Evolutionary conservation across 2,888 invertebrate genomes (phyloP), one percentile per base, ranked within the genome.

Genomic region (Xestia c-nigrum): DNA sequence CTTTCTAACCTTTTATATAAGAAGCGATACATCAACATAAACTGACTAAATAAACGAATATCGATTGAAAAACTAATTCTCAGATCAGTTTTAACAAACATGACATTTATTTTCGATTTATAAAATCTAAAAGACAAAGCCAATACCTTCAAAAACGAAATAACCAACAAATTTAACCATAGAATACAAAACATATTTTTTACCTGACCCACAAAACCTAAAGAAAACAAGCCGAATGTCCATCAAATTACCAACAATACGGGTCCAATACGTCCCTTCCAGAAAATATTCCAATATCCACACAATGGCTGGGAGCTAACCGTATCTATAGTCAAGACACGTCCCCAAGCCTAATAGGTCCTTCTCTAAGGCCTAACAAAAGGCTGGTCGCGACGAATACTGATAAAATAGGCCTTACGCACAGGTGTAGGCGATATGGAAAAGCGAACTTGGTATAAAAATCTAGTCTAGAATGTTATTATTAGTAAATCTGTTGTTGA

Each of bases 311-410:
- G 24, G 43, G 55, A 73, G 68, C 83, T 61, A 59, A 59, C 66
- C 40, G 31, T 61, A 83, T 86, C 69, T 70, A 24, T 10, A 86
- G 65, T 72, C 85, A 31, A 10, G 72, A 24, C 86, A 86, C 87
- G 87, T 86, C 10, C 46, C 63, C 12, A 12, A 64, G 65, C 73
- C 75, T 78, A 85, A 85, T 75, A 87, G 76, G 83, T 76, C 67
- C 69, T 79, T 66, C 55, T 52, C 38, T 38, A 75, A 72, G 52
- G 72, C 68, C 85, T 75, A 73, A 85, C 75, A 83, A 79, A 83
- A 46, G 67, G 10, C 55, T 78, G 43, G 61, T 68, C 67, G 63
- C 40, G 19, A 12, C 31, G 78, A 83, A 86, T 79, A 83, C 77
- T 76, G 79, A 85, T 66, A 79, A 74, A 76, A 80, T 71, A 63